Evolutionary conservation across 2,113 vertebrate genomes (phyloP).

Genomic region (Guaruba guarouba): DNA sequence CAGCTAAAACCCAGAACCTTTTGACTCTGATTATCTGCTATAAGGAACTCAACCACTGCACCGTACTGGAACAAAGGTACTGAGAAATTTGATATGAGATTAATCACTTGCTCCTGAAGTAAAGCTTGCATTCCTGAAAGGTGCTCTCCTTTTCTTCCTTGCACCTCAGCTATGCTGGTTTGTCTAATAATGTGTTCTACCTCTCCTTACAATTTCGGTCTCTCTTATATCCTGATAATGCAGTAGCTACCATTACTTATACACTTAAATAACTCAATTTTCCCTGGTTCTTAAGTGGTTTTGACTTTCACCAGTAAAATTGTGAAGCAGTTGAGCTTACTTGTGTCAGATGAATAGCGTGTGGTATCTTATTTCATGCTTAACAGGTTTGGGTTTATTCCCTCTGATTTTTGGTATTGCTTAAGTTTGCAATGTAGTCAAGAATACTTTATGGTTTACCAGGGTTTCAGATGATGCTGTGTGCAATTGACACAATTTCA

Average conservation of each 20-base stretch:
- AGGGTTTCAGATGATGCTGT: not conserved
- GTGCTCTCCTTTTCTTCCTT: not conserved
- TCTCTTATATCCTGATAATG: not conserved
- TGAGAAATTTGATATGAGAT: not conserved
- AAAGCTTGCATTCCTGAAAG: not conserved
- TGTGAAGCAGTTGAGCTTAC: not conserved
- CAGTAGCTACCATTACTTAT: not conserved
- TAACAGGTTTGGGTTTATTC: not conserved
- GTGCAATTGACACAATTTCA: not conserved
- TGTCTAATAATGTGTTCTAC: not conserved
- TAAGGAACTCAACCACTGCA: fast-evolving
- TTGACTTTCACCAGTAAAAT: not conserved
- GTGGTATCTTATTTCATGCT: not conserved
- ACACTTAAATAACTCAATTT: not conserved
- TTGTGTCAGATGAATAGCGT: not conserved
- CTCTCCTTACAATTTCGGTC: not conserved
- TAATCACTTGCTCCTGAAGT: not conserved
- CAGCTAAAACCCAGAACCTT: not conserved
- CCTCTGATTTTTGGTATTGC: not conserved
- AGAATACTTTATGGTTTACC: not conserved
- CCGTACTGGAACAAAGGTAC: not conserved
- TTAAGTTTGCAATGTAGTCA: not conserved
- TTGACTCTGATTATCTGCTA: not conserved
- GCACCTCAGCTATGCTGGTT: not conserved
- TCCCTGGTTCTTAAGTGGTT: not conserved